phyloP scores from a whole-genome alignment of 2,888 invertebrate species.

The Hoplodrina ambigua region DNA sequence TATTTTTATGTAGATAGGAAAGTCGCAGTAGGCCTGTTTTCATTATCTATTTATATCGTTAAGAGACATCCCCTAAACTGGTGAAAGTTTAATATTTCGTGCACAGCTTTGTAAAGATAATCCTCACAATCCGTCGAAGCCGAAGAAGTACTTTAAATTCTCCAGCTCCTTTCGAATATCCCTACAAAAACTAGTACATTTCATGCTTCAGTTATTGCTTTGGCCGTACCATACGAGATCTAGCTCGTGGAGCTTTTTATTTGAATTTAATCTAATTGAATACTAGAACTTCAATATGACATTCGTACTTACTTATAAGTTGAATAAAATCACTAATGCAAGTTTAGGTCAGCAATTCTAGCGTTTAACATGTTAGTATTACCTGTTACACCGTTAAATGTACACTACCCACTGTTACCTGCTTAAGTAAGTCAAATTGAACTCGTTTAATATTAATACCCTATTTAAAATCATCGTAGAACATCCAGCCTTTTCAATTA shows the following conservation, averaged over 20 bases:
- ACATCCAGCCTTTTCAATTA: slow-evolving; percentile 23
- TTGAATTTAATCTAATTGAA: slow-evolving; percentile 42
- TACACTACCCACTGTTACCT: background rate
- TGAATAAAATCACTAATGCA: slow-evolving; percentile 2
- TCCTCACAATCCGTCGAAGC: slow-evolving; percentile 57
- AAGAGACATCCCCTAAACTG: slow-evolving; percentile 56
- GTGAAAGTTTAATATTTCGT: slow-evolving; percentile 67
- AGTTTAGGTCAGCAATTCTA: background rate
- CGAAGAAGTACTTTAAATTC: slow-evolving; percentile 38
- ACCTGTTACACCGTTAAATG: too few relatives aligned
- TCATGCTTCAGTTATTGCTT: slow-evolving; percentile 63
- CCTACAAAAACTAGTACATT: slow-evolving; percentile 55
- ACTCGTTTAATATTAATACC: slow-evolving; percentile 1
- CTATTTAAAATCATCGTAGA: slow-evolving; percentile 4
- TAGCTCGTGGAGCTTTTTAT: slow-evolving; percentile 37
- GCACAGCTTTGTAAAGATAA: slow-evolving; percentile 66
- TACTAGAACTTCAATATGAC: slow-evolving; percentile 27
- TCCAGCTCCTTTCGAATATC: slow-evolving; percentile 53
- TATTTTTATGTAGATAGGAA: slow-evolving; percentile 52
- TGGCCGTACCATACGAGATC: slow-evolving; percentile 41
- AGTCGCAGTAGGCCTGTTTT: slow-evolving; percentile 26
- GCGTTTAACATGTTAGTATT: background rate
- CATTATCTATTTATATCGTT: slow-evolving; percentile 63
- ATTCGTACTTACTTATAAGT: slow-evolving; percentile 1
- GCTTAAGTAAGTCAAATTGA: slow-evolving; percentile 1